Evolutionary conservation across 2,797 vertebrate species (phyloP).

Genomic region (Hippocampus kuda): DNA sequence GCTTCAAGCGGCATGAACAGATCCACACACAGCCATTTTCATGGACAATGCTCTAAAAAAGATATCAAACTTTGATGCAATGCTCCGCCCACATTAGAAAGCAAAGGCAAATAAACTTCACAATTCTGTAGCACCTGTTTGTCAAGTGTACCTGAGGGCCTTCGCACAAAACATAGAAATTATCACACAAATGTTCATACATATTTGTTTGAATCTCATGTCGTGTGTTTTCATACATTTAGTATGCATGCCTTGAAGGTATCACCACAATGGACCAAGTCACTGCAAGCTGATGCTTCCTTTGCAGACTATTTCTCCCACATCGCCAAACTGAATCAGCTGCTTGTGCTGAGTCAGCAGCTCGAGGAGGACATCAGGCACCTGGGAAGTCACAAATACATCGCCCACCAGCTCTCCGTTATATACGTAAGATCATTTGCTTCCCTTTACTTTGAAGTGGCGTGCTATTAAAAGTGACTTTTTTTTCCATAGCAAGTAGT

Average conservation of each 20-base stretch:
- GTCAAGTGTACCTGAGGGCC: no score
- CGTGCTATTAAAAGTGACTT: background rate
- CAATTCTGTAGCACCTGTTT: no score
- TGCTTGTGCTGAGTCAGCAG: constrained; percentile 74
- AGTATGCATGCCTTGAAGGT: background rate
- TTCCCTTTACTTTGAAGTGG: background rate
- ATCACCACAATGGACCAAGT: background rate
- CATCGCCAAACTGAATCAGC: constrained; percentile 73
- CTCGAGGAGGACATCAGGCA: constrained; percentile 73
- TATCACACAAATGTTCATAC: no score
- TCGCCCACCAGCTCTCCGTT: constrained; percentile 76
- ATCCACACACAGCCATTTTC: no score
- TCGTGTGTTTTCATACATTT: background rate
- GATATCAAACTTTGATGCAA: no score
- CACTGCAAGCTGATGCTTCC: constrained; percentile 4
- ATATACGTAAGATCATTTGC: constrained; percentile 63
- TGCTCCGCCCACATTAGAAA: no score
- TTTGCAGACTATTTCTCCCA: constrained; percentile 70
- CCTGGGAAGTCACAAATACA: constrained; percentile 77
- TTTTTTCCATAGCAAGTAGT: constrained; percentile 66
- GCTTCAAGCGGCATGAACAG: no score
- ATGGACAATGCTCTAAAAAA: no score
- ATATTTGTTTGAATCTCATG: background rate
- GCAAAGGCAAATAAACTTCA: no score
- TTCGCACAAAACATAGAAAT: no score